Percentiles rank a stretch among this genome's conserved stretches.
Conservation (phyloP, 2,113 vertebrate genomes). For the Haemorhous mexicanus region DNA sequence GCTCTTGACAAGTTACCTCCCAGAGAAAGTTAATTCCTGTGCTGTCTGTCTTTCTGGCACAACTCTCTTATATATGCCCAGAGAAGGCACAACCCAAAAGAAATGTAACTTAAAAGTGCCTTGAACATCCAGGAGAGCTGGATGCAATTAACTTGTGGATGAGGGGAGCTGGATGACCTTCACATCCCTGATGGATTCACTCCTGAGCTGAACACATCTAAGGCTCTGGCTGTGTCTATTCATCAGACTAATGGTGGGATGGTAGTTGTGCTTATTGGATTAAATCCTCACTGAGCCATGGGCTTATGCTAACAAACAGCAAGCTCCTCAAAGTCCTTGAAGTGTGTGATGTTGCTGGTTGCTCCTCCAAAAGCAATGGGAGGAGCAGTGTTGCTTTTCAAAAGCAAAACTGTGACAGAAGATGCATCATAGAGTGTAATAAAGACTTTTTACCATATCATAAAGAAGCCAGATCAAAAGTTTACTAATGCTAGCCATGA, state of each 20-base stretch:
- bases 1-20: neutral
- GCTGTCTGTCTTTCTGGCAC: neutral
- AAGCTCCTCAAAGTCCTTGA: neutral
- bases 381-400: neutral
- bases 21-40: neutral
- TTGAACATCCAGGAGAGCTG: neutral
- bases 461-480: neutral
- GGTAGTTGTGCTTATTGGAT: constrained; percentile 1
- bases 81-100: neutral
- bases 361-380: neutral
- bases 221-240: neutral
- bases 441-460: neutral
- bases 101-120: neutral
- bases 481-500: neutral
- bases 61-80: neutral
- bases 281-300: neutral
- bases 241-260: constrained; percentile 16
- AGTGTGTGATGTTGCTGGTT: neutral
- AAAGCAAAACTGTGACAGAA: neutral
- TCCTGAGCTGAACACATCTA: neutral
- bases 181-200: neutral
- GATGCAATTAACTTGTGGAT: neutral
- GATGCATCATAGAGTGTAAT: neutral
- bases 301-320: neutral
- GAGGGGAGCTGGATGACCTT: neutral